Percentiles rank a stretch among this genome's conserved stretches.
Evolutionary conservation across 2,888 invertebrate species (phyloP).

Genomic region (Gibbula magus): DNA sequence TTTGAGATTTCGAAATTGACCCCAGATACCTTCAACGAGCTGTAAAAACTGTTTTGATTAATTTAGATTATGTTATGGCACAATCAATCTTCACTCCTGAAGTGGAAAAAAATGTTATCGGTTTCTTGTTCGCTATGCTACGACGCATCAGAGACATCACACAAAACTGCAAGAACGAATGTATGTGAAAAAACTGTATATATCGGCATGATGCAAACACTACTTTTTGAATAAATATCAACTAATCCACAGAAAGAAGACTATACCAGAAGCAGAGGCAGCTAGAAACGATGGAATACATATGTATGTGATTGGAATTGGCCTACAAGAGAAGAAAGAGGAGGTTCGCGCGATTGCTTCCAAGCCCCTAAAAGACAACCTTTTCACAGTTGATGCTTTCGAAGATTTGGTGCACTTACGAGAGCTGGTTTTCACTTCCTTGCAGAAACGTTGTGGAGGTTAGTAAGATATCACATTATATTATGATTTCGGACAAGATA

Average conservation of each 20-base stretch:
- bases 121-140: too few relatives aligned
- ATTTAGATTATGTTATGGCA: too few relatives aligned
- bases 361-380: slow-evolving; percentile 47
- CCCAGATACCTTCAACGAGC: too few relatives aligned
- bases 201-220: too few relatives aligned
- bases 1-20: too few relatives aligned
- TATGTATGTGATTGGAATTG: slow-evolving; percentile 64
- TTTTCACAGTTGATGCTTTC: slow-evolving; percentile 48
- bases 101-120: too few relatives aligned
- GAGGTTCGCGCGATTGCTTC: slow-evolving; percentile 58
- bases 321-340: slow-evolving; percentile 46
- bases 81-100: too few relatives aligned
- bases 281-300: slow-evolving; percentile 52
- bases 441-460: slow-evolving; percentile 28
- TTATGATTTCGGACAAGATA: too few relatives aligned
- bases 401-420: slow-evolving; percentile 38
- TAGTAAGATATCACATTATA: neutral
- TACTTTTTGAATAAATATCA: slow-evolving; percentile 70
- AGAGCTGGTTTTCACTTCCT: slow-evolving; percentile 30
- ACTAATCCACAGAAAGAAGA: slow-evolving; percentile 54
- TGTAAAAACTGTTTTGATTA: too few relatives aligned
- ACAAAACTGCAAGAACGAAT: too few relatives aligned
- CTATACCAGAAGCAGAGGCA: slow-evolving; percentile 58
- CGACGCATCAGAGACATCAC: too few relatives aligned
- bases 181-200: too few relatives aligned